Base-by-base conservation (phyloP, 2,888 invertebrate species). In the Anagyrus pseudococci region DNA sequence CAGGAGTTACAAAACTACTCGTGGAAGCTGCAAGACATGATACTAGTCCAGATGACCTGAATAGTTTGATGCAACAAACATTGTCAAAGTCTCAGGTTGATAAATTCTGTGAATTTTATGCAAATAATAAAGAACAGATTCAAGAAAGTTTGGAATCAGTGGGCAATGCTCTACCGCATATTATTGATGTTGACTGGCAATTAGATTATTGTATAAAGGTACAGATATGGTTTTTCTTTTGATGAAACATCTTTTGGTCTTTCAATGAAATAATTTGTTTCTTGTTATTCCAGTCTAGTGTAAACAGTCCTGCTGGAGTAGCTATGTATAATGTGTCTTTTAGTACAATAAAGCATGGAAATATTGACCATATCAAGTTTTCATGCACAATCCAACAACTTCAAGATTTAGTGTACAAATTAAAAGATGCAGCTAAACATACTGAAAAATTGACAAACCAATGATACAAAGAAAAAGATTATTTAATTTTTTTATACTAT, bases 381-480 rank as follows among this genome's bases (percentile, higher is more conserved):
- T 85, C 84, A 3, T 89, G 89, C 74, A 86, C 85, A 44, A 84
- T 83, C 40, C 87, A 87, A 68, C 86, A 88, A 72, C 73, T 89
- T 49, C 88, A 88, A 72, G 88, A 89, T 78, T 81, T 89, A 59
- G 85, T 89, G 62, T 86, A 86, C 71, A 89, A 88, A 78, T 77
- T 89, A 22, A 88, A 88, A 75, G 88, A 89, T 74, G 83, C 87
- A 52, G 83, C 86, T 53, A 79, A 86, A 69, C 88, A 89, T 73
- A 85, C 87, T 72, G 87, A 87, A 69, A 85, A 83, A 72, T 76
- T 86, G 26, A 70, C 75, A 17, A 73, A 67, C 60, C 58, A 61
- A 53, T 72, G 48, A 70, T 43, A 41, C 17, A 33, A 6, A 20
- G 41, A 19, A 19, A 10, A 48, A 43, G 7, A 53, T 1, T 48